Conservation (phyloP, 2,888 invertebrate genomes). For the Ptychoptera albimana region DNA sequence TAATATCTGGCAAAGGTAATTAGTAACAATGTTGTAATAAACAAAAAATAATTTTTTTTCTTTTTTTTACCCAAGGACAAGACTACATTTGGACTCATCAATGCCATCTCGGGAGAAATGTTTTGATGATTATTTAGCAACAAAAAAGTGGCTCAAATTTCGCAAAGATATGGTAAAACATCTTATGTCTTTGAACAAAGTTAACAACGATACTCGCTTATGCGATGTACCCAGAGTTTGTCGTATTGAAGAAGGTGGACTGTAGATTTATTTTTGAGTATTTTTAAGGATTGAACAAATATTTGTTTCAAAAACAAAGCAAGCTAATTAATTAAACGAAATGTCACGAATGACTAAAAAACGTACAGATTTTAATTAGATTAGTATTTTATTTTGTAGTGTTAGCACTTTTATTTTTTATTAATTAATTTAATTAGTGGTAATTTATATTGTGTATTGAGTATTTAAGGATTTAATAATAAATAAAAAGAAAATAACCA, state of each 20-base stretch:
- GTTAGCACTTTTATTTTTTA: too few species aligned
- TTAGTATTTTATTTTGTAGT: too few species aligned
- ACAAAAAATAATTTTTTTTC: too few species aligned
- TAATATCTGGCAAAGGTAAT: constrained; percentile 24
- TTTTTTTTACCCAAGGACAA: constrained; percentile 10
- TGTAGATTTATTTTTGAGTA: background rate
- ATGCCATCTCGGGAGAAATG: constrained; percentile 23
- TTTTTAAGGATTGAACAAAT: too few species aligned
- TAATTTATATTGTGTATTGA: too few species aligned
- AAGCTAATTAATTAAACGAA: too few species aligned
- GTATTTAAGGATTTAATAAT: too few species aligned
- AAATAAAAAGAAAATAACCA: background rate
- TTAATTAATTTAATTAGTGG: too few species aligned
- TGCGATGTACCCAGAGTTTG: constrained; percentile 27
- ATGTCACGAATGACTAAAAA: too few species aligned
- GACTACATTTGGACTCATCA: constrained; percentile 20
- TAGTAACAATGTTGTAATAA: too few species aligned
- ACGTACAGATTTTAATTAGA: too few species aligned
- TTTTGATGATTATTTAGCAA: constrained; percentile 20
- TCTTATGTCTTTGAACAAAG: background rate
- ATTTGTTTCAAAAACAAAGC: too few species aligned
- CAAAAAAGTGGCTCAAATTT: constrained; percentile 23
- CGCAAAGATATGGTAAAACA: constrained; percentile 17
- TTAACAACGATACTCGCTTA: constrained; percentile 15
- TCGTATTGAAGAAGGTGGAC: constrained; percentile 19